Evolutionary conservation across 2,888 invertebrate genomes (phyloP), one percentile per base, ranked within the genome.

Genomic region (Toxonevra muliebris): DNA sequence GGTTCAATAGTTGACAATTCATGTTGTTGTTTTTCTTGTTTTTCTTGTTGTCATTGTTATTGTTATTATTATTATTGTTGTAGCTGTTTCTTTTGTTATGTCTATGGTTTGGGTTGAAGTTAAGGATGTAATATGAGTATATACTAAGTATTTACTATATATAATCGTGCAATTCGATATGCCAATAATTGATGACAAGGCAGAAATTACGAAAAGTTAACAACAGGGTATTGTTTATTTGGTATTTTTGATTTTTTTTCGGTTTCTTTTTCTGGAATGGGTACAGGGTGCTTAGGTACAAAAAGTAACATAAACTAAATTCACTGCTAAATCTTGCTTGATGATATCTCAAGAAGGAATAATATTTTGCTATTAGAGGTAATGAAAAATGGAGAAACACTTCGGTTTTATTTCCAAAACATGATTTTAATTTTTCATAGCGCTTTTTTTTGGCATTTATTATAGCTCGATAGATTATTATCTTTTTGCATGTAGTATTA

Each of bases 31-130:
- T 65, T 58, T 53, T 52, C 41, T 8, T 60, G 61, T 62, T 70
- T 65, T 66, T 68, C 59, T 54, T 67, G 17, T 53, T 58, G 65
- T 61, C 61, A 57, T 48, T 70, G 65, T 50, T 58, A 48, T 40
- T 52, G 42, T 45, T 60, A 30, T 60, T 60, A 50, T 15, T 60
- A 20, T 60, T 48, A 19, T 19, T 59, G 13, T 62, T 42, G 45
- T 41, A 15, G 52, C 15, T 19, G 1, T 30, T 41, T 68, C 45
- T 61, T 64, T 55, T 55, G 60, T 54, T 54, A 60, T 42, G 58
- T 65, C 53, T 68, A 53, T 50, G 57, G 45, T 68, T 66, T 61
- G 17, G n/a, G 64, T 73, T 68, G 69, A 58, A 63, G 54, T 63
- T 68, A 54, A 50, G 42, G n/a, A 58, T 41, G 15, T 58, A 20